Conservation (phyloP, 1,140 invertebrate species). For the Aculops lycopersici region DNA sequence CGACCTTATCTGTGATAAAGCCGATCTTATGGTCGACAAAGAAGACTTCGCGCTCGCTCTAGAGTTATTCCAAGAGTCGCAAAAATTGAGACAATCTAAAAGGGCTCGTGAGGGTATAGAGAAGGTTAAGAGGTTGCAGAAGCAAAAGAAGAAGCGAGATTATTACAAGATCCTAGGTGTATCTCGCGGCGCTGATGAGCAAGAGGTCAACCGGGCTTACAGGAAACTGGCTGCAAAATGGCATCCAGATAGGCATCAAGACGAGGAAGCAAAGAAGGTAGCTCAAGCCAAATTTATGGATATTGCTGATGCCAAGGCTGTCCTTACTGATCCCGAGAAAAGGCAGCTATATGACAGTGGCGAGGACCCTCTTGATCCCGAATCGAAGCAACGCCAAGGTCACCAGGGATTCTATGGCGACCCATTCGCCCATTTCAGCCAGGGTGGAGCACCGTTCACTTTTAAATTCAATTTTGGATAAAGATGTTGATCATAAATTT, state of each 20-base stretch:
- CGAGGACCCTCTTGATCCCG: slow-evolving; percentile 85
- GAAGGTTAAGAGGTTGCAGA: slow-evolving; percentile 65
- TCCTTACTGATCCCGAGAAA: slow-evolving; percentile 50
- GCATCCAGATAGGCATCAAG: slow-evolving; percentile 88
- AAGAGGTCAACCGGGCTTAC: slow-evolving; percentile 81
- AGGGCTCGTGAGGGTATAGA: slow-evolving; percentile 60
- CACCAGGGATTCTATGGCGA: slow-evolving; percentile 8
- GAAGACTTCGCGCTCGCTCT: slow-evolving; percentile 43
- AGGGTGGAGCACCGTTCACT: slow-evolving; percentile 9
- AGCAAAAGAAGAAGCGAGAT: slow-evolving; percentile 64
- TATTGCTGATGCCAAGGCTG: slow-evolving; percentile 94
- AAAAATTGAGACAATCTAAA: background rate
- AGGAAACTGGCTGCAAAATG: slow-evolving; percentile 85
- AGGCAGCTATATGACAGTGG: slow-evolving; percentile 67
- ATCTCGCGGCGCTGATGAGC: slow-evolving; percentile 36
- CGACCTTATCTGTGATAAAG: slow-evolving; percentile 51
- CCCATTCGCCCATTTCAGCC: slow-evolving; percentile 5
- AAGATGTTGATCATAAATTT: too few species aligned
- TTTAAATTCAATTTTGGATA: slow-evolving; percentile 11
- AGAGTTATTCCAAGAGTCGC: background rate
- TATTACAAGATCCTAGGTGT: slow-evolving; percentile 92
- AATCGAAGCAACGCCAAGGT: slow-evolving; percentile 28
- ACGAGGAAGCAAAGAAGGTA: slow-evolving; percentile 52
- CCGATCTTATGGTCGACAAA: slow-evolving; percentile 53
- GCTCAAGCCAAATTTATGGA: slow-evolving; percentile 97